A percentile compares a stretch with the other conserved stretches of the same genome.
phyloP scores from a whole-genome alignment of 2,113 vertebrate genomes.

The Camelus dromedarius region DNA sequence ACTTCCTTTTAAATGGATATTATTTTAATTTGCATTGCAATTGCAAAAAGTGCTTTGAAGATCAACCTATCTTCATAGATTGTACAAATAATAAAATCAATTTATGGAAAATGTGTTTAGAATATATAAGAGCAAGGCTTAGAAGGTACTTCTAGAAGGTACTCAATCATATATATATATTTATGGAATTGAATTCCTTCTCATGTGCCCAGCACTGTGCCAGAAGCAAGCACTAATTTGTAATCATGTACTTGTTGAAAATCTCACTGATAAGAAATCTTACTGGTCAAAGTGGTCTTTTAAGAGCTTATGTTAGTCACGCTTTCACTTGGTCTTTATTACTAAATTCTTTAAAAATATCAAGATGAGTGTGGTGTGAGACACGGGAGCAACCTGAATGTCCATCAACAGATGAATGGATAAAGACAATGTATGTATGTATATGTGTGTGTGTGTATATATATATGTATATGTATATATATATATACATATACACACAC shows the following conservation, averaged over 20 bases:
- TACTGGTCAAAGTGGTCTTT: not conserved
- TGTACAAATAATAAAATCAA: not conserved
- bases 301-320: slow-evolving; percentile 31
- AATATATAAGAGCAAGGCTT: not conserved
- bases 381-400: too few relatives aligned
- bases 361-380: not conserved
- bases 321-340: slow-evolving; percentile 29
- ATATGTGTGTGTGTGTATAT: too few relatives aligned
- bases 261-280: not conserved
- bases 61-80: slow-evolving; percentile 12
- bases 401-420: too few relatives aligned
- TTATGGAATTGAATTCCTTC: slow-evolving; percentile 30
- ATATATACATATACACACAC: too few relatives aligned
- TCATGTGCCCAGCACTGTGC: not conserved
- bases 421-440: too few relatives aligned
- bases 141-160: not conserved
- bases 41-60: not conserved
- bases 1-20: slow-evolving; percentile 55
- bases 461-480: too few relatives aligned
- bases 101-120: not conserved
- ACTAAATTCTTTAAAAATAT: slow-evolving; percentile 48
- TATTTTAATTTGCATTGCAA: slow-evolving; percentile 30
- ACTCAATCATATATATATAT: not conserved
- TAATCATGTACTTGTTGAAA: not conserved
- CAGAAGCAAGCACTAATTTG: not conserved